A percentile compares a stretch with the other conserved stretches of the same genome.
These are phyloP conservation scores for Lepidostoma basale DNA, from an alignment of 1,140 invertebrate genomes.

Conservation along the genomic window DNA sequence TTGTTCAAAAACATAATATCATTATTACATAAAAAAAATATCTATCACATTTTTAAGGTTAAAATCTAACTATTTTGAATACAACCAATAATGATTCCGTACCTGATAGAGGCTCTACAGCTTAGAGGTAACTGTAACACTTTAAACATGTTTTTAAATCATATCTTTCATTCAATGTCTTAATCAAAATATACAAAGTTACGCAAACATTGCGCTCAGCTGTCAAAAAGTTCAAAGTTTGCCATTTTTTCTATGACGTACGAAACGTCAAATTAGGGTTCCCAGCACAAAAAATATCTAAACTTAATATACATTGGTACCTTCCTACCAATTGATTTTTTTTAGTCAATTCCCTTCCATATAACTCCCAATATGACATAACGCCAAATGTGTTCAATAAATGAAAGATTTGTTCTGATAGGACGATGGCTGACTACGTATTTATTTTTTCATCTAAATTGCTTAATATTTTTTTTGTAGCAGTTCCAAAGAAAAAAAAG, in stretches of 20 bases:
- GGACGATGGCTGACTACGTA: too few relatives aligned
- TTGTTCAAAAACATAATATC: background rate
- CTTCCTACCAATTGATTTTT: too few relatives aligned
- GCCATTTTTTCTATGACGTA: background rate
- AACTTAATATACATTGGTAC: too few relatives aligned
- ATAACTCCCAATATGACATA: too few relatives aligned
- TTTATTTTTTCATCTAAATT: too few relatives aligned
- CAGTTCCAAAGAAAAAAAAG: too few relatives aligned
- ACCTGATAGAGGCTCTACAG: conserved; percentile 25
- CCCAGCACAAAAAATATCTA: background rate
- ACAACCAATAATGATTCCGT: background rate
- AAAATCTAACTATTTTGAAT: background rate
- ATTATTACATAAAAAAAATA: background rate
- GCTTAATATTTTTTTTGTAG: too few relatives aligned
- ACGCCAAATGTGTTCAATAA: too few relatives aligned
- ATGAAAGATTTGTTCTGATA: too few relatives aligned
- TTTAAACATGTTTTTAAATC: conserved; percentile 39
- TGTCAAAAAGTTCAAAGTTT: conserved; percentile 2
- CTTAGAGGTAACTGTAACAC: conserved; percentile 23
- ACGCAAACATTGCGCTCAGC: background rate
- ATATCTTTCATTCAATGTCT: conserved; percentile 9
- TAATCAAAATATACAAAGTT: background rate
- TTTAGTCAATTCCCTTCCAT: too few relatives aligned
- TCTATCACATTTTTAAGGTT: background rate
- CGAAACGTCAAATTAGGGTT: background rate